phyloP scores from a whole-genome alignment of 2,113 vertebrate genomes.

The Protobothrops flavoviridis region DNA sequence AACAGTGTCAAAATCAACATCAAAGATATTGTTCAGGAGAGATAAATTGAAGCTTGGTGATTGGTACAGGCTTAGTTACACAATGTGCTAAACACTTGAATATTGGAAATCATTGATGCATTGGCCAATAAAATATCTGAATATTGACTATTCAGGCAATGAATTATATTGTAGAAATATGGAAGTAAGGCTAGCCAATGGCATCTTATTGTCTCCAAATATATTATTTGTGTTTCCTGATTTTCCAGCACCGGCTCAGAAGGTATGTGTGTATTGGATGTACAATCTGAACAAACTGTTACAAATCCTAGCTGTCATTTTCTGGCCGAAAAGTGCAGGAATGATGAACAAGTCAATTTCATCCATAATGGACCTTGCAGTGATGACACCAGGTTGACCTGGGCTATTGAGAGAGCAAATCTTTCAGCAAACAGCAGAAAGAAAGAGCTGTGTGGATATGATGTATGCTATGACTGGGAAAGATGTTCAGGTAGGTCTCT shows the following conservation, averaged over 20 bases:
- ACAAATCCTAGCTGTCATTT: conserved; percentile 80
- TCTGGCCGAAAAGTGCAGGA: conserved; percentile 77
- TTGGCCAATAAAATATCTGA: not conserved
- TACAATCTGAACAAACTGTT: conserved; percentile 48
- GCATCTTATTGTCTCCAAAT: not conserved
- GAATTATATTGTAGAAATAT: not conserved
- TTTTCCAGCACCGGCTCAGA: conserved; percentile 70
- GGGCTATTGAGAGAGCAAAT: conserved; percentile 78
- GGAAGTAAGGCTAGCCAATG: not conserved
- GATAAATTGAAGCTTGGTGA: not conserved
- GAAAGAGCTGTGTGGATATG: conserved; percentile 75
- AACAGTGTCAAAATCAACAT: not conserved
- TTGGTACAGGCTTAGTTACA: not conserved
- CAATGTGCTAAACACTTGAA: not conserved
- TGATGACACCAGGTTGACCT: conserved; percentile 60
- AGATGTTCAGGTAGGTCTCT: conserved; percentile 77
- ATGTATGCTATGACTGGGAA: conserved; percentile 92
- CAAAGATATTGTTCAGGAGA: not conserved
- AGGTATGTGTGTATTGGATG: conserved; percentile 79
- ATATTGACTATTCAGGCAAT: not conserved
- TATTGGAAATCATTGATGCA: not conserved
- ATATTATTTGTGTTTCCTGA: conserved; percentile 24
- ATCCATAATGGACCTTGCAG: conserved; percentile 74
- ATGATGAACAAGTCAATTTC: conserved; percentile 75
- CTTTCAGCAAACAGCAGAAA: conserved; percentile 75